phyloP scores from a whole-genome alignment of 2,113 vertebrate species.

The Eptesicus fuscus region DNA sequence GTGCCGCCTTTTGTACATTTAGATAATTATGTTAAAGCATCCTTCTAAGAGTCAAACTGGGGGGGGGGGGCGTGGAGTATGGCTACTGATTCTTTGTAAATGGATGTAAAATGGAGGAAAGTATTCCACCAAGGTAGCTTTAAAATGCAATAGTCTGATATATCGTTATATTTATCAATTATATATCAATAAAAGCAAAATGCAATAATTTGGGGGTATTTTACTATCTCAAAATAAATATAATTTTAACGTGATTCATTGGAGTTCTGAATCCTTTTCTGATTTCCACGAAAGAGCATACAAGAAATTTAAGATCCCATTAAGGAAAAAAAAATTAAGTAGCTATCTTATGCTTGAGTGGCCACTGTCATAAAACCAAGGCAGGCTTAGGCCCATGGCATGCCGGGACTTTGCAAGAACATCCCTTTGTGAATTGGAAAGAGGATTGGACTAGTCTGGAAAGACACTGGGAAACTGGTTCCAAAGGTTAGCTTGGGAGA shows the following conservation, averaged over 20 bases:
- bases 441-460: not conserved
- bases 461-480: not conserved
- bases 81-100: not conserved
- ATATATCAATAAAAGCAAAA: not conserved
- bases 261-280: not conserved
- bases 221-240: constrained; percentile 18
- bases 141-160: not conserved
- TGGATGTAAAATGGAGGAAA: not conserved
- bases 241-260: not conserved
- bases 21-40: not conserved
- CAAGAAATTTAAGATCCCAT: not conserved
- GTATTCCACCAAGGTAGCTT: not conserved
- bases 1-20: constrained; percentile 7
- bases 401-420: not conserved
- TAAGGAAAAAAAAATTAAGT: not conserved
- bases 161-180: not conserved
- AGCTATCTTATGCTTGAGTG: not conserved
- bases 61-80: not conserved
- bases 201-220: not conserved
- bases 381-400: not conserved
- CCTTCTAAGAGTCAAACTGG: not conserved
- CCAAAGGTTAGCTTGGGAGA: not conserved
- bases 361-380: not conserved
- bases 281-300: not conserved
- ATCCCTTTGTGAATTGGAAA: not conserved